Base-by-base conservation (phyloP, 2,797 vertebrate species). In the Sebastiscus albofasciatus region DNA sequence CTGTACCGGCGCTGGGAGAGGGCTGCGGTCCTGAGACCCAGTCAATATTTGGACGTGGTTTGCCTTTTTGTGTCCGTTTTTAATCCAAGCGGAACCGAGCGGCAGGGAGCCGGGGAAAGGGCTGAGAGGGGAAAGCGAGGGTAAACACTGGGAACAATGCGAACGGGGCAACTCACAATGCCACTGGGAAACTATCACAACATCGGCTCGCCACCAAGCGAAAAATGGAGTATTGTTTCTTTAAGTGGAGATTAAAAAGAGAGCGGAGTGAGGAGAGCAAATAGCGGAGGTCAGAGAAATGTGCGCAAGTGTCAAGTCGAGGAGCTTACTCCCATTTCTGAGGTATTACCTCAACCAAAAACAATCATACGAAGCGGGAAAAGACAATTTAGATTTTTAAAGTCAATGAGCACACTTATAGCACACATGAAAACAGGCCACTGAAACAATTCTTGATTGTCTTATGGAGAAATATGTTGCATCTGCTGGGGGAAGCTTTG, bases 31-130 rank as follows among this genome's bases (percentile, higher is more conserved):
- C 93, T 87, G 86, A 91, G 92, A 92, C 89, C 92, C 90, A 89
- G 96, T 96, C 96, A 97, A 96, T 97, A 97, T 97, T 97, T 97
- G 93, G 92, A 95, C 94, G 91, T 79, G 90, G 93, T 89, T 65
- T 81, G 84, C 87, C 82, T 90, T 92, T 92, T 94, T 92, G 93
- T 87, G 84, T 93, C 87, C 86, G 76, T 89, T 95, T 92, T 91
- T 80, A 90, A 93, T 96, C 94, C 92, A 92, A 94, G 94, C 88
- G 82, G 93, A 95, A 94, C 86, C 82, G 33, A 93, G 85, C 92
- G 71, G 90, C 88, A n/a, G 72, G 93, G 93, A 95, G 92, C 72
- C 86, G 86, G 54, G 83, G 77, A 11, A 92, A 83, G 92, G 89
- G 78, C 88, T 89, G 84, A 83, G 69, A 87, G 89, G 87, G 90